Evolutionary conservation across 2,888 invertebrate species (phyloP), one percentile per base, ranked within the genome.

Genomic region (Ptychoptera albimana): DNA sequence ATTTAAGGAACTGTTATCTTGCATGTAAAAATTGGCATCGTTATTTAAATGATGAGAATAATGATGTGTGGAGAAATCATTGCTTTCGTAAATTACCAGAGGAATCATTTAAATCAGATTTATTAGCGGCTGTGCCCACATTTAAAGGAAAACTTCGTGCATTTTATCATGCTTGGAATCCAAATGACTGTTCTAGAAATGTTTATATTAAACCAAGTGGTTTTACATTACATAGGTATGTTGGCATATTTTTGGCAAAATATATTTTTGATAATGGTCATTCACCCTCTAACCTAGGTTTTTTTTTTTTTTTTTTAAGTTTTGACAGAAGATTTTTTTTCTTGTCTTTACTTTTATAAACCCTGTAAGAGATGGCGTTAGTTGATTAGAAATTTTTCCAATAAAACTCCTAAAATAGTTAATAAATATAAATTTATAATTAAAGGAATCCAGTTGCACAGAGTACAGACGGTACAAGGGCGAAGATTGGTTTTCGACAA

Each of bases 141-240:
- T 92, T 85, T 61, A 96, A 92, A 71, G 81, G 89, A 16, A 96
- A 96, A 70, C 70, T 97, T 50, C 74, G 89, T 56, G 94, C 97
- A 11, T 92, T 82, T 66, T 82, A 82, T 60, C 88, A 93, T 67
- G 86, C 96, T 1, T 98, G 97, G 97, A 97, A 92, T 66, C 88
- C 93, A 9, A 82, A 85, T 61, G 97, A 98, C 64, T 93, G 94
- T 63, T 97, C 96, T 42, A 77, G 91, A 60, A 94, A 98, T 69
- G 86, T 96, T 60, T 96, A 88, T 64, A 84, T 97, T 44, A 94
- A 93, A 70, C 82, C 88, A 23, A 94, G 93, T 69, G 94, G 93
- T 50, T 97, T 97, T 63, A 97, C 97, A 14, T 70, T 97, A 55
- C 97, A 97, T 70, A 79, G 80, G 79, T 79, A 55, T 48, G 15